phyloP scores from a whole-genome alignment of 2,888 invertebrate species.

The Drosophila longiperda region DNA sequence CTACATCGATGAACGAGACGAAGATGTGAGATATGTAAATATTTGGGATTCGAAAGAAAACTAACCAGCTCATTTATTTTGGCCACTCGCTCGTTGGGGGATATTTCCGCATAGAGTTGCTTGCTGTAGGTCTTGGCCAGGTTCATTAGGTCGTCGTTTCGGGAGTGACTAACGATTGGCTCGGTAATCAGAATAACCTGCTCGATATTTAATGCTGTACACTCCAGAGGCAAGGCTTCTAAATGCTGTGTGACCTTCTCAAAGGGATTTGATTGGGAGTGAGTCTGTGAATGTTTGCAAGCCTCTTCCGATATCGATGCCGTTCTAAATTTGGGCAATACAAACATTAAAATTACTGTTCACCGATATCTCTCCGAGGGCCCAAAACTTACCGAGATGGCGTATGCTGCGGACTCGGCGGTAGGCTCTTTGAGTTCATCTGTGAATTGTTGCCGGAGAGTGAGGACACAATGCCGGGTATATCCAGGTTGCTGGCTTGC shows the following conservation, averaged over 20 bases:
- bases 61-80: constrained; percentile 95
- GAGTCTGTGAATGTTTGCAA: constrained; percentile 36
- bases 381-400: constrained; percentile 86
- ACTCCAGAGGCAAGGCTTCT: constrained; percentile 79
- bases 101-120: constrained; percentile 90
- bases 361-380: not conserved
- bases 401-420: constrained; percentile 91
- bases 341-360: not conserved
- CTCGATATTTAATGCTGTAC: constrained; percentile 74
- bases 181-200: constrained; percentile 82
- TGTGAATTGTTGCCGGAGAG: constrained; percentile 76
- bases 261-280: constrained; percentile 87
- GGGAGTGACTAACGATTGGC: constrained; percentile 78
- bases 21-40: not conserved
- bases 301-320: constrained; percentile 87
- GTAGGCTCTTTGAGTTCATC: constrained; percentile 87
- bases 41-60: not conserved
- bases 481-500: constrained; percentile 88
- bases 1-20: constrained; percentile 84
- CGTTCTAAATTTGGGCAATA: constrained; percentile 85
- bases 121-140: constrained; percentile 95
- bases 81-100: constrained; percentile 89
- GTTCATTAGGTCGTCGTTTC: constrained; percentile 93
- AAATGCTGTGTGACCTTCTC: constrained; percentile 81
- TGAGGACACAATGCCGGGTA: constrained; percentile 87